A percentile compares a stretch with the other conserved stretches of the same genome.
Evolutionary conservation across 2,888 invertebrate genomes (phyloP).

Genomic region (Caenorhabditis panamensis): DNA sequence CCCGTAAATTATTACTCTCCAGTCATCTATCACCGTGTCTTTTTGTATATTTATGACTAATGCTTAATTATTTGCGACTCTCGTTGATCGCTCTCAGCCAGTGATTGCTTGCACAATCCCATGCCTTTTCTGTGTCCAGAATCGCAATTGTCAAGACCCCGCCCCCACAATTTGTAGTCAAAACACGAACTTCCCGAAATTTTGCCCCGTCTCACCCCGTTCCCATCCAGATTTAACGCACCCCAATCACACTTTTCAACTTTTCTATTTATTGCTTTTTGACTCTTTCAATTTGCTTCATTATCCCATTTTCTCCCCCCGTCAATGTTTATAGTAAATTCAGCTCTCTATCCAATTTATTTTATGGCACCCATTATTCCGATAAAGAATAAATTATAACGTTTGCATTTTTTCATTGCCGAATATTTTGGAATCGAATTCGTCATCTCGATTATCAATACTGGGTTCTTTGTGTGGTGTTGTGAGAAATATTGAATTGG

Average conservation of each 20-base stretch:
- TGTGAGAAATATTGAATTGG: not conserved
- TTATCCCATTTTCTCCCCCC: not conserved
- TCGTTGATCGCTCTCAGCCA: conserved; percentile 20
- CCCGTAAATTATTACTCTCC: conserved; percentile 11
- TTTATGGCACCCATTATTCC: conserved; percentile 13
- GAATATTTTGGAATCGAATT: no score
- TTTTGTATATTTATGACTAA: conserved; percentile 57
- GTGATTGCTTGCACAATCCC: conserved; percentile 52
- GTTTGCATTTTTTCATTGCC: conserved; percentile 2
- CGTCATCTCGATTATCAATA: conserved; percentile 1
- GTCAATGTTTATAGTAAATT: conserved; percentile 12
- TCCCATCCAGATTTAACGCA: conserved; percentile 22
- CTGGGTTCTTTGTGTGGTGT: not conserved
- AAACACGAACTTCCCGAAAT: not conserved
- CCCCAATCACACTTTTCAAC: not conserved
- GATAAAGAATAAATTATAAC: conserved; percentile 26
- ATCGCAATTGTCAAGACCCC: not conserved
- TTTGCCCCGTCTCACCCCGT: conserved; percentile 2
- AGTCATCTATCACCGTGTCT: no score
- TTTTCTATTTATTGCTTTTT: conserved; percentile 39
- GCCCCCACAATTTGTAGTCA: conserved; percentile 7
- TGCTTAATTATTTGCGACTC: not conserved
- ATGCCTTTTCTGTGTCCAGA: conserved; percentile 21
- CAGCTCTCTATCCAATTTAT: conserved; percentile 7
- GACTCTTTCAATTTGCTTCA: conserved; percentile 12